Evolutionary conservation across 1,140 invertebrate genomes (phyloP).

Genomic region (Hycleus cichorii): DNA sequence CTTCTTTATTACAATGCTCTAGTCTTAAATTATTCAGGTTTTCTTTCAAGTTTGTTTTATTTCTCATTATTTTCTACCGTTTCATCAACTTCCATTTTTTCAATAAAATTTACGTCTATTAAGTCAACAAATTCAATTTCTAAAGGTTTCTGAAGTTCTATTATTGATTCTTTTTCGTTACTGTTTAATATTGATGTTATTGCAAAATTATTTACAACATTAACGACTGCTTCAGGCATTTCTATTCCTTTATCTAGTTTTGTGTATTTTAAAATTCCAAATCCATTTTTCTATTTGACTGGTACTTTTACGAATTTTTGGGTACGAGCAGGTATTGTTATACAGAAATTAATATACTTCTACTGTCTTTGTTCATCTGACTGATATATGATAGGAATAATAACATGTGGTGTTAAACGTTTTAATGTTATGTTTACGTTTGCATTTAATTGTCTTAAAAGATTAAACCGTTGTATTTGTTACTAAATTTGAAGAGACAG

Average conservation of each 20-base stretch:
- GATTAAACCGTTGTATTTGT: constrained; percentile 7
- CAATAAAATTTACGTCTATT: constrained; percentile 9
- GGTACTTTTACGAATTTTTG: constrained; percentile 13
- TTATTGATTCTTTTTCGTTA: constrained; percentile 6
- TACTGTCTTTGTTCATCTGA: not conserved
- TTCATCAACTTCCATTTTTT: constrained; percentile 3
- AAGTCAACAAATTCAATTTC: constrained; percentile 3
- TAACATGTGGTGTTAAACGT: not conserved
- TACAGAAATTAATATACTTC: not conserved
- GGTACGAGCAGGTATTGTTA: not conserved
- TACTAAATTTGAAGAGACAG: constrained; percentile 8
- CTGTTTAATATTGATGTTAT: constrained; percentile 13
- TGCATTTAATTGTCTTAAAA: constrained; percentile 2
- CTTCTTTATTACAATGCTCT: constrained; percentile 19
- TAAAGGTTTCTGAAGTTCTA: constrained; percentile 4
- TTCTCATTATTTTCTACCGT: constrained; percentile 4
- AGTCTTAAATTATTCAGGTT: constrained; percentile 10
- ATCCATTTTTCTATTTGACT: constrained; percentile 6
- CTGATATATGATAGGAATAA: constrained; percentile 4
- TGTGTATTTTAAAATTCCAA: constrained; percentile 9
- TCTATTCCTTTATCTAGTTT: constrained; percentile 4
- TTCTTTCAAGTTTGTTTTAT: not conserved
- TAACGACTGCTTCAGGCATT: constrained; percentile 14
- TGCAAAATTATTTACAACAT: constrained; percentile 10
- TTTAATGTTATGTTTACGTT: not conserved